Percentiles rank a stretch among this genome's conserved stretches.
These are phyloP conservation scores for Leptoclinus maculatus DNA, from an alignment of 2,797 vertebrate genomes.

Conservation along the genomic window DNA sequence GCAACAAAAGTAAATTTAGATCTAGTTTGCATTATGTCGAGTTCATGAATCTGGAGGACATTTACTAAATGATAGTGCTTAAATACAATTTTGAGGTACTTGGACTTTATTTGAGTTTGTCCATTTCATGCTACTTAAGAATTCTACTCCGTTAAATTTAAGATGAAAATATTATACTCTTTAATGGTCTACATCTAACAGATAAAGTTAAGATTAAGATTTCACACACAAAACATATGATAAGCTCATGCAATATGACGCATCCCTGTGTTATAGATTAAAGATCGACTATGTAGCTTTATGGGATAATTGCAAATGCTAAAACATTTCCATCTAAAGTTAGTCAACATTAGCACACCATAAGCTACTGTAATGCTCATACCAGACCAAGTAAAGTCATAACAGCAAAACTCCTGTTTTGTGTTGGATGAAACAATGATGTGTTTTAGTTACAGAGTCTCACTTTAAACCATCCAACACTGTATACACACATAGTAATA, in stretches of 20 bases:
- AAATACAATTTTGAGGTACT: conserved; percentile 5
- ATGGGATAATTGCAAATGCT: neutral
- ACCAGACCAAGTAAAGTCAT: neutral
- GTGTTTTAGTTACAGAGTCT: neutral
- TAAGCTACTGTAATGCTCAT: neutral
- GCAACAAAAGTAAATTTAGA: conserved; percentile 32
- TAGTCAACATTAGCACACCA: neutral
- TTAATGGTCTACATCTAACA: neutral
- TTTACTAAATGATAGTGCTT: conserved; percentile 10
- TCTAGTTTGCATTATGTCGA: conserved; percentile 43
- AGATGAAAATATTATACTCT: conserved; percentile 1
- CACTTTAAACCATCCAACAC: neutral
- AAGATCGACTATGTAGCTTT: neutral
- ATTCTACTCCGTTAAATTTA: neutral
- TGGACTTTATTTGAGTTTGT: neutral
- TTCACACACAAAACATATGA: neutral
- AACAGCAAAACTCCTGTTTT: neutral
- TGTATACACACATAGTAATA: neutral
- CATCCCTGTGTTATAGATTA: neutral
- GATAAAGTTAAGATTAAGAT: neutral
- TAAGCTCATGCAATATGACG: neutral
- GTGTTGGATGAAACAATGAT: neutral
- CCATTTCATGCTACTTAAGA: neutral
- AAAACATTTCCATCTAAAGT: neutral
- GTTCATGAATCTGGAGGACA: conserved; percentile 46